Percentiles rank a stretch among this genome's conserved stretches.
These are phyloP conservation scores for Aphidius gifuensis DNA, from an alignment of 1,140 invertebrate species.

Conservation along the genomic window DNA sequence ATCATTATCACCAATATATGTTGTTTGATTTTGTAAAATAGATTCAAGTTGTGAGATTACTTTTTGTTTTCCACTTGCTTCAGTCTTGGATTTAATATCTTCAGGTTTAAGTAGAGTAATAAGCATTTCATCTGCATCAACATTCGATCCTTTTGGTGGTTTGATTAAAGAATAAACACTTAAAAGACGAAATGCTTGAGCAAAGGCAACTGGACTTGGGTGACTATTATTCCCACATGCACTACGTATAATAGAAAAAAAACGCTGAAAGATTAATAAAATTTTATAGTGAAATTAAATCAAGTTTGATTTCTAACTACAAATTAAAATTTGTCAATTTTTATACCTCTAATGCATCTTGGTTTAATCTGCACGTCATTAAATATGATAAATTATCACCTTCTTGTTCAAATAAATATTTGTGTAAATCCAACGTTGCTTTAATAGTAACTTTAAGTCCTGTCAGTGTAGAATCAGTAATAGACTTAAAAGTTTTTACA, in stretches of 20 bases:
- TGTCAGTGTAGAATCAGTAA: not conserved
- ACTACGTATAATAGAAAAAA: constrained; percentile 25
- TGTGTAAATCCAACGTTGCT: constrained; percentile 15
- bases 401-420: constrained; percentile 15
- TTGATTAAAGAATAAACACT: constrained; percentile 26
- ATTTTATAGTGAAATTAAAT: no score
- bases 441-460: constrained; percentile 17
- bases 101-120: constrained; percentile 14
- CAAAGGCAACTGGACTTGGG: constrained; percentile 24
- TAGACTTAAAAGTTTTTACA: not conserved
- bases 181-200: constrained; percentile 21
- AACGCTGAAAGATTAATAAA: constrained; percentile 17
- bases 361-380: constrained; percentile 22
- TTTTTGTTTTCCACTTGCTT: no score
- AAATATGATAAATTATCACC: constrained; percentile 18
- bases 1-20: no score
- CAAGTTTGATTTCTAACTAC: no score
- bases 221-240: constrained; percentile 26
- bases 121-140: constrained; percentile 12
- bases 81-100: no score
- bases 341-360: constrained; percentile 14
- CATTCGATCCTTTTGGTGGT: constrained; percentile 26
- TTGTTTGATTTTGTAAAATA: no score
- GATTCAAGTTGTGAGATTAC: no score
- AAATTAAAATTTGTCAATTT: no score